Evolutionary conservation across 2,113 vertebrate genomes (phyloP).

Genomic region (Sigmodon hispidus): DNA sequence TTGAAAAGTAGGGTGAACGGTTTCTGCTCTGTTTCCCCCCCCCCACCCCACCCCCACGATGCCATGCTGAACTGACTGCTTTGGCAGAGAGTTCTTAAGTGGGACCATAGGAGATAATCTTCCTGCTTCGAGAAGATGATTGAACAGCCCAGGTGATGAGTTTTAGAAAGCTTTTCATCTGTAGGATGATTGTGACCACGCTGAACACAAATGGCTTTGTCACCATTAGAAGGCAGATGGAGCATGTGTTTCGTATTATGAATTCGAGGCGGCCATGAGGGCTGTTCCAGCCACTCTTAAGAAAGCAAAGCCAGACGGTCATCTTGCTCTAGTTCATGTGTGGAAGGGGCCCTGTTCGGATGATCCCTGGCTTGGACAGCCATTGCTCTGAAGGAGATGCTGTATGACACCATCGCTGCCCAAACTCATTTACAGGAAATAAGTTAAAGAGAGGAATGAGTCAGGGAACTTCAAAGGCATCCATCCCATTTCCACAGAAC

Average conservation of each 20-base stretch:
- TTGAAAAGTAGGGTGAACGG: conserved; percentile 58
- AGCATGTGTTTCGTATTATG: conserved; percentile 78
- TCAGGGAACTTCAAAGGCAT: conserved; percentile 86
- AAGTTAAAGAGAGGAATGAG: conserved; percentile 85
- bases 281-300: conserved; percentile 26
- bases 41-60: conserved; percentile 23
- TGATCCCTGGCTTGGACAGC: conserved; percentile 51
- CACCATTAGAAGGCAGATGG: conserved; percentile 62
- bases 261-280: background rate
- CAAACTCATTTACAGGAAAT: conserved; percentile 85
- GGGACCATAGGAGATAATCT: background rate
- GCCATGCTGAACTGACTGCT: conserved; percentile 17
- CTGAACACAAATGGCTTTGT: conserved; percentile 65
- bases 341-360: conserved; percentile 34
- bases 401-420: conserved; percentile 76
- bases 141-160: conserved; percentile 35
- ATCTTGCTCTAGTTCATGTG: conserved; percentile 45
- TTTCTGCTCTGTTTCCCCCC: conserved; percentile 57
- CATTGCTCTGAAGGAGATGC: conserved; percentile 76
- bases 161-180: conserved; percentile 66
- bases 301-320: conserved; percentile 40
- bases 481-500: conserved; percentile 84
- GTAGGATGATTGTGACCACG: conserved; percentile 65
- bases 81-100: conserved; percentile 20
- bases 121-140: conserved; percentile 41